Evolutionary conservation across 2,888 invertebrate genomes (phyloP).

Genomic region (Clusia tigrina): DNA sequence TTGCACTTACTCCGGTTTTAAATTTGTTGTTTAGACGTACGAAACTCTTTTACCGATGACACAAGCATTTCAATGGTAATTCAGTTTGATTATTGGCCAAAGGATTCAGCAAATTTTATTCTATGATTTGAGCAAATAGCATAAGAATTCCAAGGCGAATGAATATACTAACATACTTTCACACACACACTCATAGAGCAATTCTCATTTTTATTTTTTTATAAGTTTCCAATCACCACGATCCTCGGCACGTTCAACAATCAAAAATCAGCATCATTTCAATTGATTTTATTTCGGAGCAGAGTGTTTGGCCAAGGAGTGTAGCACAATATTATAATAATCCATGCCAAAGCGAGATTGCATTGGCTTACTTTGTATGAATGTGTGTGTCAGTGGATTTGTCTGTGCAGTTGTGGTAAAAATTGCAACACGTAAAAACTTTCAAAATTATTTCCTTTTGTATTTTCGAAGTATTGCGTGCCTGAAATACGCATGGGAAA

Average conservation of each 20-base stretch:
- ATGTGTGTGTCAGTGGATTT: not conserved
- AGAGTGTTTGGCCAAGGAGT: not conserved
- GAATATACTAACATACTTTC: not conserved
- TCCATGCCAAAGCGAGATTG: too few relatives aligned
- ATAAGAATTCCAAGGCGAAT: not conserved
- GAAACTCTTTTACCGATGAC: too few relatives aligned
- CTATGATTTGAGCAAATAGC: not conserved
- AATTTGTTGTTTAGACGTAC: too few relatives aligned
- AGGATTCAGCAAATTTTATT: slow-evolving; percentile 34
- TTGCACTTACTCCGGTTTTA: not conserved
- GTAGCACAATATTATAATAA: not conserved
- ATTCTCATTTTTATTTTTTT: too few relatives aligned
- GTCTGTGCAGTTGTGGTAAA: not conserved
- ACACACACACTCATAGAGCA: not conserved
- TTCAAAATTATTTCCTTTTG: slow-evolving; percentile 10
- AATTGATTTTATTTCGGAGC: not conserved
- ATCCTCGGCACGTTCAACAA: slow-evolving; percentile 1
- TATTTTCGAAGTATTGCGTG: slow-evolving; percentile 15
- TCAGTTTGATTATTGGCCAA: slow-evolving; percentile 34
- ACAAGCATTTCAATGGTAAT: not conserved
- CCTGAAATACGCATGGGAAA: slow-evolving; percentile 22
- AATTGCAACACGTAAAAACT: slow-evolving; percentile 3
- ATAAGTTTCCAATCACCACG: not conserved
- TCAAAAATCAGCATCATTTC: slow-evolving; percentile 3
- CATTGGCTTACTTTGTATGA: not conserved